phyloP scores from a whole-genome alignment of 1,140 invertebrate genomes.

The Diploscapter pachys region DNA sequence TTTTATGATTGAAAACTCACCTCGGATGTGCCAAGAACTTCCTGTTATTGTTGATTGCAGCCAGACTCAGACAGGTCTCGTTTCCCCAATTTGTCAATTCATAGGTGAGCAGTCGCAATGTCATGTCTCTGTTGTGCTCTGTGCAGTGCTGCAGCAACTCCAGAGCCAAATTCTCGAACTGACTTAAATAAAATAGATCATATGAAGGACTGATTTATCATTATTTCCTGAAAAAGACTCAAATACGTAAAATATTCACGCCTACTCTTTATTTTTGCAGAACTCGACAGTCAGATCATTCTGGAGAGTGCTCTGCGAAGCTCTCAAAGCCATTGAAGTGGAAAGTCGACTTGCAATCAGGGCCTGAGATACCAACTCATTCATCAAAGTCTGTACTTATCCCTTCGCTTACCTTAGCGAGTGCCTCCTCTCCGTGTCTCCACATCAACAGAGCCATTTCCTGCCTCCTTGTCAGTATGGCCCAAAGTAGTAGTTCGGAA shows the following conservation, averaged over 20 bases:
- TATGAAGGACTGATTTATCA: too few relatives aligned
- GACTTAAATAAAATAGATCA: too few relatives aligned
- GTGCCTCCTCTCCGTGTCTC: slow-evolving; percentile 38
- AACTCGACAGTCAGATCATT: slow-evolving; percentile 88
- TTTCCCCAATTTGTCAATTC: slow-evolving; percentile 95
- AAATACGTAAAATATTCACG: background rate
- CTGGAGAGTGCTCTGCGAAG: slow-evolving; percentile 88
- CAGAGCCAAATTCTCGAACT: slow-evolving; percentile 67
- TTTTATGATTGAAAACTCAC: slow-evolving; percentile 70
- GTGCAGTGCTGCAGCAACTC: slow-evolving; percentile 90
- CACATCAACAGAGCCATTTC: slow-evolving; percentile 41
- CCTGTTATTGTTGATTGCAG: slow-evolving; percentile 85
- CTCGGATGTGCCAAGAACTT: slow-evolving; percentile 84
- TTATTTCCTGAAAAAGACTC: slow-evolving; percentile 60
- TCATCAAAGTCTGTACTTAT: background rate
- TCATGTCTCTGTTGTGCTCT: slow-evolving; percentile 86
- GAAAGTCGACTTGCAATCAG: slow-evolving; percentile 90
- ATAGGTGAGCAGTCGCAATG: slow-evolving; percentile 86
- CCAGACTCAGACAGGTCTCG: slow-evolving; percentile 88
- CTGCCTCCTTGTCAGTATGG: slow-evolving; percentile 33
- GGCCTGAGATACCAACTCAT: slow-evolving; percentile 67
- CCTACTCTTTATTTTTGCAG: slow-evolving; percentile 61
- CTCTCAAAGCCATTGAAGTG: slow-evolving; percentile 92
- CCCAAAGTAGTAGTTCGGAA: slow-evolving; percentile 62
- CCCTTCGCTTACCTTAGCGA: slow-evolving; percentile 34